phyloP scores from a whole-genome alignment of 1,140 invertebrate genomes.

The Drosophila micromelanica region DNA sequence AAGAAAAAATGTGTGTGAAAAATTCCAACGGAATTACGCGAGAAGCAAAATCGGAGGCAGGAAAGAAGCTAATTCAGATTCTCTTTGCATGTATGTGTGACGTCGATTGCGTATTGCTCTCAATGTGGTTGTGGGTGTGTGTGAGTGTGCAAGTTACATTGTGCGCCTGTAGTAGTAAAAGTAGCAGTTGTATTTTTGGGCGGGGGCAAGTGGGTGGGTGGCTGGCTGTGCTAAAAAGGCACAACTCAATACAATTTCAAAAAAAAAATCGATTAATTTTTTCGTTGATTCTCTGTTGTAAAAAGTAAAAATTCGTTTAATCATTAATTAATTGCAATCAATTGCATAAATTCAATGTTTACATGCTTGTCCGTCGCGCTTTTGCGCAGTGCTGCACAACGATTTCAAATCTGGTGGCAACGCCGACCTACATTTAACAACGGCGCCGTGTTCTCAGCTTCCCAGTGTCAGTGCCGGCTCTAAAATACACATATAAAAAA shows the following conservation, averaged over 20 bases:
- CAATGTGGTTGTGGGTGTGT: slow-evolving; percentile 8
- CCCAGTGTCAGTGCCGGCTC: slow-evolving; percentile 19
- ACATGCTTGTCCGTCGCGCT: slow-evolving; percentile 37
- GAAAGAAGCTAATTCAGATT: slow-evolving; percentile 41
- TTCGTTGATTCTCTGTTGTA: neutral
- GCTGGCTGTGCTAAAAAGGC: slow-evolving; percentile 1
- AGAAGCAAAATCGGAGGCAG: slow-evolving; percentile 51
- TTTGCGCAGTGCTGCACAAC: slow-evolving; percentile 54
- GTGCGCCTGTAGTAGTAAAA: slow-evolving; percentile 9
- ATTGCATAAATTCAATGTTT: slow-evolving; percentile 79
- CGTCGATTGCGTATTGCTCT: slow-evolving; percentile 46
- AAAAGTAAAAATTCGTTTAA: slow-evolving; percentile 4
- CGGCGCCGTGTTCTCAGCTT: slow-evolving; percentile 16
- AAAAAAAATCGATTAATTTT: neutral
- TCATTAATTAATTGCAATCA: slow-evolving; percentile 40
- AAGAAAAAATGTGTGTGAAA: slow-evolving; percentile 67
- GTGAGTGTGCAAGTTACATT: slow-evolving; percentile 31
- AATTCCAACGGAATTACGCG: slow-evolving; percentile 77
- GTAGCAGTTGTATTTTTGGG: slow-evolving; percentile 48
- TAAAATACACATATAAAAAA: neutral
- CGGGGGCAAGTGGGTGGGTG: slow-evolving; percentile 45
- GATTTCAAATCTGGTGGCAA: slow-evolving; percentile 55
- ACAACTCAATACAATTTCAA: neutral
- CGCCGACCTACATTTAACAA: slow-evolving; percentile 47
- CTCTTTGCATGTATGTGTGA: slow-evolving; percentile 33